A percentile compares a stretch with the other conserved stretches of the same genome.
Evolutionary conservation across 2,888 invertebrate genomes (phyloP).

Genomic region (Hemaris fuciformis): DNA sequence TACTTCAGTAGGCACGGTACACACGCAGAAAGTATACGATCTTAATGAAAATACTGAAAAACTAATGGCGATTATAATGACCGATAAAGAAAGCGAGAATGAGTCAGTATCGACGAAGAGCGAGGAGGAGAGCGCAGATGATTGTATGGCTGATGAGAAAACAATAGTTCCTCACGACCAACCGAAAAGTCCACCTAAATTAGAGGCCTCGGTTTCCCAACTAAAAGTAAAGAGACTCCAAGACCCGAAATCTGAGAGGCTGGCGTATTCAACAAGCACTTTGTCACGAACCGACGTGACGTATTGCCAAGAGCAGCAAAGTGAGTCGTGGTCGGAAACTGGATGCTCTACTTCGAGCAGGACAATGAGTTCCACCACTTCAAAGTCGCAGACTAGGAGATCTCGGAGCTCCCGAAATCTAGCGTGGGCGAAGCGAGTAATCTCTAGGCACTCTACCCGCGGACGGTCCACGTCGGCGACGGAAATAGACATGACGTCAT

Average conservation of each 20-base stretch:
- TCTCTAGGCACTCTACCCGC: conserved; percentile 40
- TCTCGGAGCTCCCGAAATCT: conserved; percentile 51
- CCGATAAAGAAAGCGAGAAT: conserved; percentile 43
- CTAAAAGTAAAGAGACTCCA: conserved; percentile 43
- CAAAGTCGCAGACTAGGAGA: conserved; percentile 44
- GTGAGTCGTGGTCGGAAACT: conserved; percentile 46
- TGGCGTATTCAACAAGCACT: conserved; percentile 52
- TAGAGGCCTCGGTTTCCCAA: conserved; percentile 62
- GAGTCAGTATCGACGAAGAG: conserved; percentile 17
- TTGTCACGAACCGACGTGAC: conserved; percentile 46
- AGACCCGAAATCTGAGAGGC: conserved; percentile 21
- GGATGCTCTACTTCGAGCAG: conserved; percentile 43
- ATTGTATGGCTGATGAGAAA: conserved; percentile 16
- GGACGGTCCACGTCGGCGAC: conserved; percentile 42
- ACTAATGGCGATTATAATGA: conserved; percentile 59
- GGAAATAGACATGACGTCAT: conserved; percentile 50
- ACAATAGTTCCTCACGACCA: conserved; percentile 24
- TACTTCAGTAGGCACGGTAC: conserved; percentile 45
- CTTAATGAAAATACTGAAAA: conserved; percentile 66
- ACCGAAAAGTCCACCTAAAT: conserved; percentile 56
- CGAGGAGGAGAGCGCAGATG: conserved; percentile 9
- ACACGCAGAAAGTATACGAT: conserved; percentile 62
- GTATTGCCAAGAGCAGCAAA: conserved; percentile 37
- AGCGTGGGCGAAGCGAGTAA: conserved; percentile 59
- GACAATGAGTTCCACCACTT: conserved; percentile 46